These are phyloP conservation scores for Brachionus asplanchnoidis DNA, from an alignment of 1,140 invertebrate genomes.

Conservation along the genomic window DNA sequence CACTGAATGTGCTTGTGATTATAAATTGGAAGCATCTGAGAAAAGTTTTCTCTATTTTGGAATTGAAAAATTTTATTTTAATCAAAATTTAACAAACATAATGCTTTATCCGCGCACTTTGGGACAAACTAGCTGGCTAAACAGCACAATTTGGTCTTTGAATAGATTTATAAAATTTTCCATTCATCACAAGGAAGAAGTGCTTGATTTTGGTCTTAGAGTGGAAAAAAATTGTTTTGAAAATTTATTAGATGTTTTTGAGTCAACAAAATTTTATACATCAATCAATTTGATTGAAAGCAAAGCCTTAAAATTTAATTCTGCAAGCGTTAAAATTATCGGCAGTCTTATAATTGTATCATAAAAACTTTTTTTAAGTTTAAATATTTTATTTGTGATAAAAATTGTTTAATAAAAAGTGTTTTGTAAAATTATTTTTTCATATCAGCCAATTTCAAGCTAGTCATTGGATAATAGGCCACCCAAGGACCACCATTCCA, in stretches of 20 bases:
- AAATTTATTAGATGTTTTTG: background rate
- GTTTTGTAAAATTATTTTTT: background rate
- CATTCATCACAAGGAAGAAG: background rate
- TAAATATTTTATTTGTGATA: background rate
- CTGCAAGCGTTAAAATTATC: background rate
- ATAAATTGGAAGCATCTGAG: background rate
- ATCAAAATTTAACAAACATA: background rate
- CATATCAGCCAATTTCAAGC: background rate
- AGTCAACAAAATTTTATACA: background rate
- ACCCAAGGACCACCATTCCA: conserved; percentile 34
- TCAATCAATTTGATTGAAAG: background rate
- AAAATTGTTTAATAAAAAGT: background rate
- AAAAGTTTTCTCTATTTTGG: background rate
- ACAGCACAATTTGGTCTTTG: background rate
- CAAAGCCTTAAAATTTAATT: background rate
- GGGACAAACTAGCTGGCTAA: background rate
- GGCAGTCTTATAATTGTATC: background rate
- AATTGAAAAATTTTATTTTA: background rate
- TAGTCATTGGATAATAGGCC: conserved; percentile 5
- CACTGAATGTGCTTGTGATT: background rate
- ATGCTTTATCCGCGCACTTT: background rate
- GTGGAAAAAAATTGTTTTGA: background rate
- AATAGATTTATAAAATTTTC: conserved; percentile 2
- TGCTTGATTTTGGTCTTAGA: background rate
- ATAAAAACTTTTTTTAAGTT: background rate